Evolutionary conservation across 2,113 vertebrate genomes (phyloP), one percentile per base, ranked within the genome.

Genomic region (Oryzias woworae): DNA sequence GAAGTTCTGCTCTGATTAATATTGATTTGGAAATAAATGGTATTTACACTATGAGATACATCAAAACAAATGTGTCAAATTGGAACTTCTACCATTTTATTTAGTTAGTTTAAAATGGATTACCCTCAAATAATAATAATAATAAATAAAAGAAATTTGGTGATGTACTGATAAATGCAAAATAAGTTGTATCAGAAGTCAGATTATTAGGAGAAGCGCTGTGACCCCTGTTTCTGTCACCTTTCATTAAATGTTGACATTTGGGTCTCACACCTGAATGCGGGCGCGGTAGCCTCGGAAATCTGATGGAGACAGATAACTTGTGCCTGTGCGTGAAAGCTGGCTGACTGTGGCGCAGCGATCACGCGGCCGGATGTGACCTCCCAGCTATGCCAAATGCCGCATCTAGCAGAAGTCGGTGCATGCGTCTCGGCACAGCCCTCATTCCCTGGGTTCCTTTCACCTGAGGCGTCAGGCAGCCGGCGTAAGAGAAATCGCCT

Each of bases 231-330:
- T 62, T 47, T 82, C 76, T 71, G 84, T 83, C 77, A 14, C 72
- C 75, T 77, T 80, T 85, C 81, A 80, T 87, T 83, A 78, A 75
- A 69, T 42, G 84, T 73, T 69, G 84, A 88, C 86, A 86, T 70
- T 65, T 82, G 75, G 64, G 69, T 78, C 77, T 70, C 69, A 62
- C 18, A 59, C 36, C 77, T 53, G 75, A 69, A 62, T 68, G 66
- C 41, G 69, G 63, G 56, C 60, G 61, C 71, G 53, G 83, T 85
- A 72, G 73, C 73, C 60, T 43, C 31, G 70, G 75, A 78, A 78
- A 82, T 81, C 81, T 66, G 68, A 83, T 55, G 83, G 81, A 85
- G 88, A 87, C 58, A 47, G 78, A 90, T 87, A 88, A 85, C 81
- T 71, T n/a, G 81, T 36, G 13, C 77, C 58, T n/a, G 62, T 69